Conservation (phyloP, 1,140 invertebrate genomes). For the Aphelinus atriplicis region DNA sequence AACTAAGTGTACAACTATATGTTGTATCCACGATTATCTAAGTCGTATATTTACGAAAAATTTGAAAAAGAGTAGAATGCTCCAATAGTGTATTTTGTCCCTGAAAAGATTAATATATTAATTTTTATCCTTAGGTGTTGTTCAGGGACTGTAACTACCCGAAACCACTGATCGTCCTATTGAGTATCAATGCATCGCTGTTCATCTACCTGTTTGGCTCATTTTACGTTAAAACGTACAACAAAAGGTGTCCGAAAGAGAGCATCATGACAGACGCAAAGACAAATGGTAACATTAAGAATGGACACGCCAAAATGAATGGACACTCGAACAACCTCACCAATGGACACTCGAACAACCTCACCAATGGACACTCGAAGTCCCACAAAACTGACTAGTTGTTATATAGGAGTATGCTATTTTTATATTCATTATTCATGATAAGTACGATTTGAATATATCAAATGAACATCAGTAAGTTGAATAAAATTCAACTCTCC, state of each 20-base stretch:
- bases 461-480: no score
- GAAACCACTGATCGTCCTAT: constrained; percentile 73
- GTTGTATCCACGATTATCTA: no score
- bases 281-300: constrained; percentile 9
- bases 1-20: no score
- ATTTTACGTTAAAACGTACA: constrained; percentile 83
- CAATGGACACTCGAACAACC: constrained; percentile 4
- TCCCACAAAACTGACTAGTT: no score
- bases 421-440: no score
- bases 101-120: background rate
- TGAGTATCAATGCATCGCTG: constrained; percentile 78
- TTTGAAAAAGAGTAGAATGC: no score
- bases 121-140: constrained; percentile 12
- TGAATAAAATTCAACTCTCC: no score
- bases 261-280: constrained; percentile 38
- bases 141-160: constrained; percentile 74
- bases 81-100: no score
- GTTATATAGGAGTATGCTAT: no score
- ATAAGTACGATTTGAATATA: no score
- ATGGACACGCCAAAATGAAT: constrained; percentile 15
- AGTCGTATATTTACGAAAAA: no score
- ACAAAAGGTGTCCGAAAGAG: constrained; percentile 31
- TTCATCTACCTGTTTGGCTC: constrained; percentile 88
- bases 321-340: background rate
- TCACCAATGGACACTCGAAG: constrained; percentile 3